These are phyloP conservation scores for Tupiocoris notatus DNA, from an alignment of 2,888 invertebrate genomes.

Conservation along the genomic window DNA sequence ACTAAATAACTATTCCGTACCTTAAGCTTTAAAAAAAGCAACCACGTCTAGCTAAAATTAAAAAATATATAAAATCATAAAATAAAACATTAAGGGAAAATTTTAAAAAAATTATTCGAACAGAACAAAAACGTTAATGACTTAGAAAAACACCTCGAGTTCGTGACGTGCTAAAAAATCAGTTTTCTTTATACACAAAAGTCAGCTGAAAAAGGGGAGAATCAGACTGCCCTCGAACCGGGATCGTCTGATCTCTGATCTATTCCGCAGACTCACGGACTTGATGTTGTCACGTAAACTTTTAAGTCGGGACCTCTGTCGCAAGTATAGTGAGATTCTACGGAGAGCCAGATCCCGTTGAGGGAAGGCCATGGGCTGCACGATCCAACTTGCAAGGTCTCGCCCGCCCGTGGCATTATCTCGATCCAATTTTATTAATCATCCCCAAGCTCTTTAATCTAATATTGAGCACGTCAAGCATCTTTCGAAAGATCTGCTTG, in stretches of 20 bases:
- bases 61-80: too few species aligned
- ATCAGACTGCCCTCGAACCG: background rate
- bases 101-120: too few species aligned
- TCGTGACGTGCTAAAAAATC: background rate
- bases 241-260: constrained; percentile 36
- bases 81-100: too few species aligned
- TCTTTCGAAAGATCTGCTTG: too few species aligned
- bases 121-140: too few species aligned
- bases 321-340: constrained; percentile 5
- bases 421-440: background rate
- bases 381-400: background rate
- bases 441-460: background rate
- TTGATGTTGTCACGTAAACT: constrained; percentile 35
- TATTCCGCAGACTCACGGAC: constrained; percentile 27
- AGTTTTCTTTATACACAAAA: too few species aligned
- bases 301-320: constrained; percentile 21
- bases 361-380: background rate
- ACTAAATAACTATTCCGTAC: too few species aligned
- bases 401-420: background rate
- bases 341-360: background rate
- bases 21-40: too few species aligned
- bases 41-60: too few species aligned
- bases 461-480: background rate
- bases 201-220: background rate
- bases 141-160: too few species aligned